Base-by-base conservation (phyloP, 2,888 invertebrate genomes). In the Dione juno region DNA sequence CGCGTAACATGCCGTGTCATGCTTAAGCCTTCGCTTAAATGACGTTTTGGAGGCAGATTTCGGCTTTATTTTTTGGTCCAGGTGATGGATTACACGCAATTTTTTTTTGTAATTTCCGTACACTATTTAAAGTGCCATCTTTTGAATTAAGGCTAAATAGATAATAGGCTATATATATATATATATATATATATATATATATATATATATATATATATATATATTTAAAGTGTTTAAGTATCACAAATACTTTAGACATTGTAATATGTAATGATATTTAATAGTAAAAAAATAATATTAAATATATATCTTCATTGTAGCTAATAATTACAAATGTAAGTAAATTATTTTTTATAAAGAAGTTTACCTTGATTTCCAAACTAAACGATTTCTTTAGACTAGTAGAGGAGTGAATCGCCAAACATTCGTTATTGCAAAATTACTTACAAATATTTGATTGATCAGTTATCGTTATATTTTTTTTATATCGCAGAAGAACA, bases 81-180 rank as follows among this genome's bases (percentile, higher is more conserved):
- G 90, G 92, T 92, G 92, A 92, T 92, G 90, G 92, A 92, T 92
- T 83, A 84, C 86, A 81, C 79, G 79, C 85, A 88, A 87, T 90
- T 91, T 90, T 90, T 91, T 91, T 89, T 86, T 86, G 91, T 90
- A 92, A 91, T 92, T 90, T 92, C 91, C 92, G 90, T 87, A 85
- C 90, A 84, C 91, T 92, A 92, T 92, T 92, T 92, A 61, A 43
- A 45, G 21, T n/a, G 43, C n/a, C 28, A 14, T 61, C 43, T 61
- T 45, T 59, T 61, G n/a, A 10, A 43, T 28, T 7, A 28, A 43
- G n/a, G 61, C 1, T 16, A 13, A 43, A 37, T 57, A 11, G 57
- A 37, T 57, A 13, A 40, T 16, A 16, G 11, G 37, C 1, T 57
- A 7, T 28, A 45, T n/a, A 1, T 14, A 43, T 14, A 14, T 45